These are phyloP conservation scores for Euplexia lucipara DNA, from an alignment of 2,888 invertebrate genomes.

Conservation along the genomic window DNA sequence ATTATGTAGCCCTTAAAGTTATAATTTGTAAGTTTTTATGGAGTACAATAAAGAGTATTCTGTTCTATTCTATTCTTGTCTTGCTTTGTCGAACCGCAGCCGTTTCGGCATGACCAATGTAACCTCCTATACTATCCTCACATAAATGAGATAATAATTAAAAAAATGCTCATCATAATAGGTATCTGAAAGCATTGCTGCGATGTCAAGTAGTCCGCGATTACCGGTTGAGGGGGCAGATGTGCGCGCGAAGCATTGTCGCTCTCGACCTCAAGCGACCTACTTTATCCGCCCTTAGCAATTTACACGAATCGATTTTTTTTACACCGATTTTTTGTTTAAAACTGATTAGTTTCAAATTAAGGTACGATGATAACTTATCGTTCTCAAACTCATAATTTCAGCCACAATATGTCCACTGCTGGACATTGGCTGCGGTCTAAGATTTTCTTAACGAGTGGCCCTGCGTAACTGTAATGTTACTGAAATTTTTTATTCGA, in stretches of 20 bases:
- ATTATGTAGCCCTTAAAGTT: too few species aligned
- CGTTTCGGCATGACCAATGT: neutral
- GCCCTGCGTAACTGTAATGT: too few species aligned
- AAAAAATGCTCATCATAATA: conserved; percentile 42
- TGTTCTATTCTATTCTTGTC: neutral
- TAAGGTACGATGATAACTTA: neutral
- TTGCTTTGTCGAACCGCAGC: neutral
- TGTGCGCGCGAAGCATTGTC: conserved; percentile 76
- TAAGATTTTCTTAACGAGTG: too few species aligned
- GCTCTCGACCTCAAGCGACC: conserved; percentile 76
- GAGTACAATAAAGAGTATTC: too few species aligned
- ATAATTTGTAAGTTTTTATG: too few species aligned
- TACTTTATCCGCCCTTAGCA: conserved; percentile 71
- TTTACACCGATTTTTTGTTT: conserved; percentile 24
- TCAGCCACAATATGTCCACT: too few species aligned
- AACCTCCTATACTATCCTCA: neutral
- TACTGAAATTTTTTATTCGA: too few species aligned
- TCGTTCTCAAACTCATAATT: too few species aligned
- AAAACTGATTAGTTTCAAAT: conserved; percentile 1
- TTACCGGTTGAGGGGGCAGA: conserved; percentile 70
- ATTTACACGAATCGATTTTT: conserved; percentile 69
- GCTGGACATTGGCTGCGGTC: too few species aligned
- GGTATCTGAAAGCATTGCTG: conserved; percentile 47
- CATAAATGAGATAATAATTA: conserved; percentile 41
- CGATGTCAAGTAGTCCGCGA: conserved; percentile 71